Base-by-base conservation (phyloP, 2,797 vertebrate species). In the Ctenochaetus hawaiiensis region DNA sequence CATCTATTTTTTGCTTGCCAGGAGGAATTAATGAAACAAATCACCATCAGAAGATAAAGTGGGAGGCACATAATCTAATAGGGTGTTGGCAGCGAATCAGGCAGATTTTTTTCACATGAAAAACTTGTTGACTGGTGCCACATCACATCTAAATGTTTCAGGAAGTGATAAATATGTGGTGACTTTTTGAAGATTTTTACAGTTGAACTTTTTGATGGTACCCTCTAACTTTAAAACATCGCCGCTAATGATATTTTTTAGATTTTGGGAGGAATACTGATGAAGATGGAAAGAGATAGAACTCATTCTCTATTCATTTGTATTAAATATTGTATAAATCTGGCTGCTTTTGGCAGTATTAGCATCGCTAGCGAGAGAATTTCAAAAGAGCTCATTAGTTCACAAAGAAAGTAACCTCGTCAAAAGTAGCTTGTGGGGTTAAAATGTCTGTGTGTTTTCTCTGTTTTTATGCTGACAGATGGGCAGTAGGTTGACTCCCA, bases 1-100 rank as follows among this genome's bases (percentile, higher is more conserved):
- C 57, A 23, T 84, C 58, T 78, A 63, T 68, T 82, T 78, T 41
- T 20, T 62, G 48, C 62, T 72, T 54, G 68, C 70, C 65, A 64
- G 70, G 67, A 65, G 52, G 51, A 67, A 58, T 62, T 75, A 41
- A 34, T 43, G 51, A 80, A 78, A 74, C 77, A 71, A 62, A 63
- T 52, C 39, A 67, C 47, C 30, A 72, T 71, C 65, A 61, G 68
- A 44, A 45, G 58, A 63, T 63, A 16, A 54, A 78, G 9, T 66
- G 11, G 49, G 41, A 63, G 34, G 43, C 68, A 59, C 49, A 34
- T 23, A 37, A 82, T 48, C 48, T 39, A 57, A 77, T 45, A 45
- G 17, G 51, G 10, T 69, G 63, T 67, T 76, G 77, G 75, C 78
- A 63, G 73, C 41, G 20, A 51, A 58, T 79, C 53, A 66, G 48